Base-by-base conservation (phyloP, 2,113 vertebrate species). In the Monarcha castaneiventris region DNA sequence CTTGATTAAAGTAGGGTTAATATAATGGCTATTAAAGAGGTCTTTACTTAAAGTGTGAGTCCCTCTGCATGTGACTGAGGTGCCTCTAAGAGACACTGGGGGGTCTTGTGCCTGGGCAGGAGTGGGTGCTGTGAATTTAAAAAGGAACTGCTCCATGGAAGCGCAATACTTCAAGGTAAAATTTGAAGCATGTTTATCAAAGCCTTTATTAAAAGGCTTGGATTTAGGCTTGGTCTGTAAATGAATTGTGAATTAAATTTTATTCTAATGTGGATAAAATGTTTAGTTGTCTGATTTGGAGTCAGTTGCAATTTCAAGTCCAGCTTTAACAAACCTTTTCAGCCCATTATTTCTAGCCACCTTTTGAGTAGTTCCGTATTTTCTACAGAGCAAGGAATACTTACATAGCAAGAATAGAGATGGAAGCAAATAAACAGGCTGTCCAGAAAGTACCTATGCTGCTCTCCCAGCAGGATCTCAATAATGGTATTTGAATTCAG, bases 381-480 rank as follows among this genome's bases (percentile, higher is more conserved):
- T 90, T 84, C 51, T 49, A 76, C 19, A 69, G n/a, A 44, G 15
- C 41, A 69, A 82, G 13, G 54, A 77, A 56, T 49, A 69, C 16
- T 66, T 82, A 41, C 20, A 51, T 23, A 35, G 37, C 49, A 69
- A 75, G 52, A 78, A 48, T 6, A 84, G 78, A 79, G n/a, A 79
- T 1, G 6, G 58, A 74, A 88, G 67, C 23, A 77, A 91, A 63
- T 20, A 91, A 87, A 69, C 46, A 91, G 33, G 43, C 79, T 61
- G 44, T 80, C 16, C 75, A 90, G 56, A 96, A 90, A 86, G 35
- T 26, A 76, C 72, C 79, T 88, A 4, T 67, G 59, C 49, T 77
- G 39, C 33, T 90, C 61, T 95, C 91, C 55, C 93, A 96, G 87
- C 78, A 90, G 78, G 79, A 63, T 83, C 71, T 93, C 78, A 94